Conservation (phyloP, 2,888 invertebrate genomes). For the Alsophila aescularia region DNA sequence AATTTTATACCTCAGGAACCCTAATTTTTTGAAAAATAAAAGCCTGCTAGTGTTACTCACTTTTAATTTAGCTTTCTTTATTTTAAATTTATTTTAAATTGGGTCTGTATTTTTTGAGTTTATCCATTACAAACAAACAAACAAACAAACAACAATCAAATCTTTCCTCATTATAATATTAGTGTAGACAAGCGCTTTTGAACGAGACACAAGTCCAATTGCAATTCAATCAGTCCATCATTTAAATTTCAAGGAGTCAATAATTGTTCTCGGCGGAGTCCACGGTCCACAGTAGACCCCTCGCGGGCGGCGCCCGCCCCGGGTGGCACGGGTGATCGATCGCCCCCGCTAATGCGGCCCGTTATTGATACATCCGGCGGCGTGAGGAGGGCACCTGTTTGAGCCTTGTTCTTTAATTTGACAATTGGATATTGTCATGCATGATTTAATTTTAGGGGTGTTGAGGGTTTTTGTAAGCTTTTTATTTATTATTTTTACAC, state of each 20-base stretch:
- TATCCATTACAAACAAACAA: too few relatives aligned
- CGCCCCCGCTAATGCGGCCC: slow-evolving; percentile 35
- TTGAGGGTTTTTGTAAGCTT: neutral
- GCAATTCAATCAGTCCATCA: neutral
- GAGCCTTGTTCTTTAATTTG: slow-evolving; percentile 21
- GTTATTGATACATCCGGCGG: slow-evolving; percentile 34
- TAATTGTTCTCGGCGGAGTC: neutral
- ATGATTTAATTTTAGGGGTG: neutral
- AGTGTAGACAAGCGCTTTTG: too few relatives aligned
- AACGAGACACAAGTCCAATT: too few relatives aligned
- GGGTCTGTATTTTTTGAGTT: too few relatives aligned
- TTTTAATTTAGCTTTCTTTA: too few relatives aligned
- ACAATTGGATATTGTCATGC: slow-evolving; percentile 18
- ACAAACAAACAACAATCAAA: too few relatives aligned
- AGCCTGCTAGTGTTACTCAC: too few relatives aligned
- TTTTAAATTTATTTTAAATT: too few relatives aligned
- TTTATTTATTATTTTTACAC: too few relatives aligned
- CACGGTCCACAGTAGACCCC: neutral
- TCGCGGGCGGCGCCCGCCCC: slow-evolving; percentile 14
- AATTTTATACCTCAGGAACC: too few relatives aligned
- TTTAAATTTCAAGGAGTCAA: slow-evolving; percentile 5
- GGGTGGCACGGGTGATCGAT: slow-evolving; percentile 21
- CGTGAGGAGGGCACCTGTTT: slow-evolving; percentile 17
- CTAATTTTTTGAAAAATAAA: too few relatives aligned
- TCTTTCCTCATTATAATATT: too few relatives aligned